Base-by-base conservation (phyloP, 2,888 invertebrate genomes). In the Entomobrya proxima region DNA sequence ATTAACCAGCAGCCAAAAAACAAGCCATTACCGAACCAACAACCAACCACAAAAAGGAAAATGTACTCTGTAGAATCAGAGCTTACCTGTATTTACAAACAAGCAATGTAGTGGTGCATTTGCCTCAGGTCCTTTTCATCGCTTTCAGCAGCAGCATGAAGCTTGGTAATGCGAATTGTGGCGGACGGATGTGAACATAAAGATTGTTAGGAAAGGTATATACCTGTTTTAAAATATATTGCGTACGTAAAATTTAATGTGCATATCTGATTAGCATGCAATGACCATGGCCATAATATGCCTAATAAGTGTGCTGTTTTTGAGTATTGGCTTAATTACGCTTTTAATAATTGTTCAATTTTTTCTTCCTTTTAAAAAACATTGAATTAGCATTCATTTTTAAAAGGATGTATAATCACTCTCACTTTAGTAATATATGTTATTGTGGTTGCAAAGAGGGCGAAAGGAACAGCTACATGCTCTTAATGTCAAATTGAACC, bases 71-170 rank as follows among this genome's bases (percentile, higher is more conserved):
- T 27, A n/a, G n/a, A n/a, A n/a, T n/a, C n/a, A n/a, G n/a, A n/a
- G n/a, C n/a, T n/a, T 7, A 47, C n/a, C 13, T 32, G 32, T 78
- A 58, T 44, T 79, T 67, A 79, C 50, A 50, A 79, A 67, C 58
- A 76, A 37, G 21, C 35, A 13, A 3, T 50, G 47, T 52, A 47
- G 18, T 64, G 35, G n/a, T 67, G 21, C 32, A 50, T 47, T 75
- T 18, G 69, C 83, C 83, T 83, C n/a, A 50, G 76, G 83, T 83
- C 52, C 37, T 83, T 67, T 55, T 77, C 55, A 24, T 52, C 32
- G 52, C 27, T 64, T 47, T n/a, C 50, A 50, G 30, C 72, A 44
- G 44, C n/a, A 47, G 50, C 27, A 47, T n/a, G 30, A 27, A 55
- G 11, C 24, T 27, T 13, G 7, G 52, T 52, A 52, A 52, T 11